Base-by-base conservation (phyloP, 2,888 invertebrate species). In the Cremastinae sp. region DNA sequence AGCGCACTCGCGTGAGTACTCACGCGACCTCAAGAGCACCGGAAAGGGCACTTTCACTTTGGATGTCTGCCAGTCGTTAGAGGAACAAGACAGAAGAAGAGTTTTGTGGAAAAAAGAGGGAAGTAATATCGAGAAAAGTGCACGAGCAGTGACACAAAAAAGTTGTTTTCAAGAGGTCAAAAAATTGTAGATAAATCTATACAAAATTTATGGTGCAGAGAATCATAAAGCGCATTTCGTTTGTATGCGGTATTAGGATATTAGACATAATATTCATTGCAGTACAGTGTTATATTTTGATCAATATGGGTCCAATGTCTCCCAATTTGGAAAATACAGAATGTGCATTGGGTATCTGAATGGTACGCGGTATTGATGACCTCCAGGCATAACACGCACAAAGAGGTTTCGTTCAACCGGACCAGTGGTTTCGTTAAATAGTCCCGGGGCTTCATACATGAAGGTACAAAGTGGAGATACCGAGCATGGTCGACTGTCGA, bases 41-140 rank as follows among this genome's bases (percentile, higher is more conserved):
- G 72, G 58, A 72, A 72, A 64, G 64, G 64, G 64, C 64, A 64
- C 72, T 72, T 72, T 64, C 64, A 28, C 72, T 64, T 64, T 72
- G 72, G 72, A 64, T 56, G 64, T 56, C 58, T 64, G 72, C 72
- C 72, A 72, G 72, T 64, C 72, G 56, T 72, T 72, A 58, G 28
- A 58, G 56, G 49, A 45, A 47, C 47, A n/a, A 56, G 41, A 39
- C 22, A 41, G 47, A 20, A 18, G 20, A 18, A 28, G 41, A 61
- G 51, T 68, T 18, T n/a, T n/a, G n/a, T n/a, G n/a, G 12, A 18
- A 56, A 58, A 64, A 35, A 35, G 16, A 41, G 51, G 14, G 61
- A 47, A 16, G 18, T 8, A 28, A 51, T 59, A 41, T 28, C 20
- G 45, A 56, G 53, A 20, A 16, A 41, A 12, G 14, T 7, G 7